These are phyloP conservation scores for Archips crataeganus DNA, from an alignment of 2,888 invertebrate genomes.

Conservation along the genomic window DNA sequence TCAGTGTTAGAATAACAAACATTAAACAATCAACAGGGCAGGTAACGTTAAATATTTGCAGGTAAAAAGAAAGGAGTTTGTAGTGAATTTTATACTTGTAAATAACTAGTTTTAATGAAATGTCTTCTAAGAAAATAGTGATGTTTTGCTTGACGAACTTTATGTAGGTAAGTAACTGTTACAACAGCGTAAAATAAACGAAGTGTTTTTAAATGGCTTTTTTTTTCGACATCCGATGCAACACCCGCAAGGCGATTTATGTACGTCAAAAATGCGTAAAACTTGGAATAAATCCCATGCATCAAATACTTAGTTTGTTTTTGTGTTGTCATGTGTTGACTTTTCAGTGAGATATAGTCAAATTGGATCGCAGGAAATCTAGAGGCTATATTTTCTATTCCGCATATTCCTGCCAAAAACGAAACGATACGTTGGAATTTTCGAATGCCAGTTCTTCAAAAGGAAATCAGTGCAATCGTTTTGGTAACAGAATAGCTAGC, in stretches of 20 bases:
- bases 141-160: constrained; percentile 77
- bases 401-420: constrained; percentile 9
- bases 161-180: constrained; percentile 77
- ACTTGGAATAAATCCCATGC: constrained; percentile 20
- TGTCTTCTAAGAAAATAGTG: constrained; percentile 70
- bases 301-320: constrained; percentile 29
- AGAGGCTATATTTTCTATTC: constrained; percentile 7
- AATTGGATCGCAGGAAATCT: constrained; percentile 13
- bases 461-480: not conserved
- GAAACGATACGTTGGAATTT: not conserved
- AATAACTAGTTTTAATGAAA: constrained; percentile 73
- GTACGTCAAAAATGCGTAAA: constrained; percentile 15
- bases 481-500: not conserved
- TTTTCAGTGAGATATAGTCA: constrained; percentile 25
- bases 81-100: constrained; percentile 84
- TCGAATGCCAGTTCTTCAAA: not conserved
- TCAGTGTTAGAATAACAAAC: constrained; percentile 73
- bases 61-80: constrained; percentile 63
- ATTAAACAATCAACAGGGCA: constrained; percentile 61
- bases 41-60: constrained; percentile 60
- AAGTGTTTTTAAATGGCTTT: constrained; percentile 63
- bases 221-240: constrained; percentile 45
- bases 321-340: constrained; percentile 30
- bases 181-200: constrained; percentile 75
- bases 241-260: constrained; percentile 22